Evolutionary conservation across 2,888 invertebrate genomes (phyloP).

Genomic region (Limnephilus lunatus): DNA sequence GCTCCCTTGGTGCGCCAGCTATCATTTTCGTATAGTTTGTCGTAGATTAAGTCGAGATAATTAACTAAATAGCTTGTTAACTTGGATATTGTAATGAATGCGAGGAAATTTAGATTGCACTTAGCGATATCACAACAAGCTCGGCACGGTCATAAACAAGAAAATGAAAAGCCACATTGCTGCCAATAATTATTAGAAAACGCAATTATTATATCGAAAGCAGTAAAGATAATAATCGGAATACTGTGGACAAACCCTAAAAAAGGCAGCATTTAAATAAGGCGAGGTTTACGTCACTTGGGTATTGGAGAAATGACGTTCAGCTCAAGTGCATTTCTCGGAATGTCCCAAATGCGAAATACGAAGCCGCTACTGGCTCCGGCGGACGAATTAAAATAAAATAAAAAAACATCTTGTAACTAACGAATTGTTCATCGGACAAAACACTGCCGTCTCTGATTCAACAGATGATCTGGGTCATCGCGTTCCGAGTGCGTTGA

Average conservation of each 20-base stretch:
- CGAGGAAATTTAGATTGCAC: neutral
- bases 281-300: conserved; percentile 1
- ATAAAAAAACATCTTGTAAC: conserved; percentile 12
- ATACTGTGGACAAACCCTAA: neutral
- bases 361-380: neutral
- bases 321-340: neutral
- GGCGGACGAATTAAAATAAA: conserved; percentile 15
- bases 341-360: neutral
- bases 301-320: neutral
- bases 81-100: neutral
- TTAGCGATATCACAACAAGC: neutral
- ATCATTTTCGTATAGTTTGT: neutral
- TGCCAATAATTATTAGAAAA: neutral
- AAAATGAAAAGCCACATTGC: neutral
- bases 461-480: conserved; percentile 21
- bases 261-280: neutral
- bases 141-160: neutral
- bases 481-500: neutral
- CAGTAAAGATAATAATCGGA: neutral
- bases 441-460: conserved; percentile 8
- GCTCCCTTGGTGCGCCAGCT: neutral
- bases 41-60: conserved; percentile 17
- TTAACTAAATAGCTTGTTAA: conserved; percentile 21
- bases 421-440: conserved; percentile 20
- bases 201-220: neutral